Percentiles rank a stretch among this genome's conserved stretches.
phyloP scores from a whole-genome alignment of 53 echinoderm and acorn worm species.

The Echinometra lucunter region DNA sequence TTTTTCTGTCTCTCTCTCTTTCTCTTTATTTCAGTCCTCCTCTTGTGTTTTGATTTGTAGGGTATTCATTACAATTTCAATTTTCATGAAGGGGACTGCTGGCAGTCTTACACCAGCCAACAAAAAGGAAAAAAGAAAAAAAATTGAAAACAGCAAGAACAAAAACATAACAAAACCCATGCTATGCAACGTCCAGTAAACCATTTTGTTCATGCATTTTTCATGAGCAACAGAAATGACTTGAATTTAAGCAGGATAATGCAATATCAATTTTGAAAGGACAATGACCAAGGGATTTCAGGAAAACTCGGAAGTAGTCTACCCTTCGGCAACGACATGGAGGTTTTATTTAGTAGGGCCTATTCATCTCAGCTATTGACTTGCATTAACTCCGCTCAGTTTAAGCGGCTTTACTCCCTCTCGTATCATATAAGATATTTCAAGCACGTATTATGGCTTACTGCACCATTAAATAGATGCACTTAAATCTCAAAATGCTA shows the following conservation, averaged over 20 bases:
- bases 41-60: background rate
- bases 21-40: too few species aligned
- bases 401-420: constrained; percentile 33
- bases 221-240: constrained; percentile 44
- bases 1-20: background rate
- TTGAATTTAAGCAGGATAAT: constrained; percentile 42
- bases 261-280: constrained; percentile 56
- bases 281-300: constrained; percentile 16
- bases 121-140: background rate
- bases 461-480: constrained; percentile 44
- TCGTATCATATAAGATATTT: background rate
- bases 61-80: constrained; percentile 17
- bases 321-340: background rate
- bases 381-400: constrained; percentile 38
- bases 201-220: constrained; percentile 38
- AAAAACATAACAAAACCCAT: background rate
- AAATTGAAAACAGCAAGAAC: background rate
- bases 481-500: constrained; percentile 54
- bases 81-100: background rate
- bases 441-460: constrained; percentile 34
- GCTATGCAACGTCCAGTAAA: background rate
- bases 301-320: background rate
- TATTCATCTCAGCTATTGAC: constrained; percentile 41
- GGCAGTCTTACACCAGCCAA: background rate
- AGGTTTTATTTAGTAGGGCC: constrained; percentile 29